Evolutionary conservation across 64 coral and sea anemone genomes (phyloP), one percentile per base, ranked within the genome.

Genomic region (Hydrozoanthus tunicans): DNA sequence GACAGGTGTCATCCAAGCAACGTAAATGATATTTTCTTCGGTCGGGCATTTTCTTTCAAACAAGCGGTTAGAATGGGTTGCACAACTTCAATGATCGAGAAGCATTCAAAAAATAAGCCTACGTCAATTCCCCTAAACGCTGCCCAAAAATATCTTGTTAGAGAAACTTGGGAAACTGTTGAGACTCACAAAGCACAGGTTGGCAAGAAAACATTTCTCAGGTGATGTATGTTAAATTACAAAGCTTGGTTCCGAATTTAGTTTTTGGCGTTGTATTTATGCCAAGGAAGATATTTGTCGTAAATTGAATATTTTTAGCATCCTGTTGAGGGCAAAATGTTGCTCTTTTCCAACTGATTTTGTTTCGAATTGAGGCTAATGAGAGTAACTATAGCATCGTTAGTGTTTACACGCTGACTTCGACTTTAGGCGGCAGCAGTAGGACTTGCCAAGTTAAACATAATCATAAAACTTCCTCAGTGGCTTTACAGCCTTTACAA

Each of bases 141-240:
- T 7, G 94, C 94, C 8, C 94, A 95, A 59, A 95, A 95, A 66
- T 95, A 95, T 55, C 91, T 95, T 1, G 79, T 95, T 4, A 67
- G 94, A 67, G 94, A 95, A 7, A 95, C 94, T 3, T 95, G 94
- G 94, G 94, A 95, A 9, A 92, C 91, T 3, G 59, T 95, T 4
- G 91, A 95, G 15, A 11, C 12, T 26, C 85, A 93, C 17, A 92
- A 62, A 53, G 93, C 68, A 6, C 59, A 71, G 26, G 91, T 95
- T 68, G 94, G 94, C 3, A 95, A 93, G 68, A 92, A 95, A 51
- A 95, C 94, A 3, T 95, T 95, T 93, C 13, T 95, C 32, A 95
- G 71, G 94, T 95, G 66, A 82, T 77, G 9, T 62, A 14, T 63
- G 27, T 0, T 60, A 62, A 81, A 27, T 63, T 81, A 11, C 32